phyloP scores from a whole-genome alignment of 2,888 invertebrate species.

The Dryocosmus kuriphilus region DNA sequence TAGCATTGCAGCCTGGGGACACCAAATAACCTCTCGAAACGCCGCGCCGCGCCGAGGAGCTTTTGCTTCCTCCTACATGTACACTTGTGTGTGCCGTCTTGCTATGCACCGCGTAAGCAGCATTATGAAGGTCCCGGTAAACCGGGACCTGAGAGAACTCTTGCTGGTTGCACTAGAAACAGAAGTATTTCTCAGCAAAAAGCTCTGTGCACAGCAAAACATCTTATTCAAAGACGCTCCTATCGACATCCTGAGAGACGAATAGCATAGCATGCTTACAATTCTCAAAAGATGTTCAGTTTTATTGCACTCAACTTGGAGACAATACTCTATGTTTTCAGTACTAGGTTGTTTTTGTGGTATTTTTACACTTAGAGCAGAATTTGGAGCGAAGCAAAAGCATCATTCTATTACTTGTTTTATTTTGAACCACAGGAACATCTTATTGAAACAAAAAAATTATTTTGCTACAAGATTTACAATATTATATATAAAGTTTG shows the following conservation, averaged over 20 bases:
- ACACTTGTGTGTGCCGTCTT: slow-evolving; percentile 59
- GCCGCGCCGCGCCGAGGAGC: slow-evolving; percentile 51
- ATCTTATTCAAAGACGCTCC: slow-evolving; percentile 29
- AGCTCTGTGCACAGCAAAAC: slow-evolving; percentile 12
- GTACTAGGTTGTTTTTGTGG: neutral
- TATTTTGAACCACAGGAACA: no score
- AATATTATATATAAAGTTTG: no score
- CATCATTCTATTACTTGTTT: no score
- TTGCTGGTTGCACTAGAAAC: slow-evolving; percentile 9
- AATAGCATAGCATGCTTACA: slow-evolving; percentile 15
- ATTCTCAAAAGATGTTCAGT: slow-evolving; percentile 14
- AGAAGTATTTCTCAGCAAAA: slow-evolving; percentile 24
- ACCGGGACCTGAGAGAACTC: slow-evolving; percentile 24
- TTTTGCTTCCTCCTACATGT: slow-evolving; percentile 57
- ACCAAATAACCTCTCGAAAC: slow-evolving; percentile 59
- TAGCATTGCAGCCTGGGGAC: slow-evolving; percentile 54
- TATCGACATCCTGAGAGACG: neutral
- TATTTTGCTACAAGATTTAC: no score
- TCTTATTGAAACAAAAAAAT: no score
- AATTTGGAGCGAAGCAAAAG: no score
- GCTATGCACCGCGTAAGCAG: slow-evolving; percentile 21
- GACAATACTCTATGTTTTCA: slow-evolving; percentile 3
- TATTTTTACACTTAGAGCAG: no score
- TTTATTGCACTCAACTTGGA: slow-evolving; percentile 18
- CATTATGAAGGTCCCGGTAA: slow-evolving; percentile 35